A percentile compares a stretch with the other conserved stretches of the same genome.
These are phyloP conservation scores for Parascotia fuliginaria DNA, from an alignment of 2,888 invertebrate species.

Conservation along the genomic window DNA sequence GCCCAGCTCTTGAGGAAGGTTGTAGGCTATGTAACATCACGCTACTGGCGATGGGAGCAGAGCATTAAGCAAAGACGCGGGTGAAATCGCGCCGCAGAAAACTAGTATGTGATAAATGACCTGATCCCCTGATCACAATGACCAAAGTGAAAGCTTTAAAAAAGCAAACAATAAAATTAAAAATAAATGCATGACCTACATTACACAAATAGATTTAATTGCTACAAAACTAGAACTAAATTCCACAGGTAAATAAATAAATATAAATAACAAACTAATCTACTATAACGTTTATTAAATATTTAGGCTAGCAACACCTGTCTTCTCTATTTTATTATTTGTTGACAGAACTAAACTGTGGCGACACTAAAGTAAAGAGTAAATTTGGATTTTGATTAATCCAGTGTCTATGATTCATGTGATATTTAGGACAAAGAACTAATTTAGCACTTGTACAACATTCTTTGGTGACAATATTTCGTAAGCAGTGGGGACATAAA, in stretches of 20 bases:
- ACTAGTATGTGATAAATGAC: no score
- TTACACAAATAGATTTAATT: no score
- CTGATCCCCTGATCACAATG: no score
- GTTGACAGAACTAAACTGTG: background rate
- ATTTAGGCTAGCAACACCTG: slow-evolving; percentile 1
- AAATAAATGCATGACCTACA: no score
- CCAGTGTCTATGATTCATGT: background rate
- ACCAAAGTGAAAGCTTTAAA: no score
- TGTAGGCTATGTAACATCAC: no score
- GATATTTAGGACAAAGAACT: background rate
- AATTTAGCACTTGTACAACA: background rate
- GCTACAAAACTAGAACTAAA: background rate
- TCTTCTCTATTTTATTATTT: background rate
- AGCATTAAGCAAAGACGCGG: no score
- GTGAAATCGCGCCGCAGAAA: no score
- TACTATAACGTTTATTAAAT: background rate
- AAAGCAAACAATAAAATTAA: no score
- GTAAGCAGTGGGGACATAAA: no score
- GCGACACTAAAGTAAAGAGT: background rate
- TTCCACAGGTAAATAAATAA: background rate
- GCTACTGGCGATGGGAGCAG: no score
- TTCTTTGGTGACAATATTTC: slow-evolving; percentile 1
- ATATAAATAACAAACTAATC: background rate
- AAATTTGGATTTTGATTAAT: background rate
- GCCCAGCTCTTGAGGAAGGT: no score